Percentiles rank a stretch among this genome's conserved stretches.
Conservation (phyloP, 2,113 vertebrate genomes). For the Mixornis gularis region DNA sequence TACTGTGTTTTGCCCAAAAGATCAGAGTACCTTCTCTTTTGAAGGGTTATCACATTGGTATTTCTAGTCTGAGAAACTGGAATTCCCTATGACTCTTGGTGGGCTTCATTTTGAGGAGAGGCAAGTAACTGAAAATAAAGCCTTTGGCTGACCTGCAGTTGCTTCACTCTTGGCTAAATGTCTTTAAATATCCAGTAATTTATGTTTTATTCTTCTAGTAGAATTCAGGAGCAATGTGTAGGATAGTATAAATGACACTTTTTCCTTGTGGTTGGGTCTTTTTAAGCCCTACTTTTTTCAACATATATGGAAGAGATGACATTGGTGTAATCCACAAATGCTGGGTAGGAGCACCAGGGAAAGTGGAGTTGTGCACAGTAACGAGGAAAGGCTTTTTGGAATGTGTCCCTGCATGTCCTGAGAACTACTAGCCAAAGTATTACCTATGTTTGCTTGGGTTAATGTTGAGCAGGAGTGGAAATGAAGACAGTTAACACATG, state of each 20-base stretch:
- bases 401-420: neutral
- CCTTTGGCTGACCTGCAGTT: neutral
- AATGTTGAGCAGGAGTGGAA: neutral
- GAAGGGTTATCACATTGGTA: neutral
- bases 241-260: neutral
- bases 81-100: neutral
- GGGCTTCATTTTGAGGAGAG: neutral
- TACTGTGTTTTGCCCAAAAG: neutral
- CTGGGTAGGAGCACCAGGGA: neutral
- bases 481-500: neutral
- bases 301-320: neutral
- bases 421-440: neutral
- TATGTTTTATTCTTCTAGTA: neutral
- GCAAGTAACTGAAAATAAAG: neutral
- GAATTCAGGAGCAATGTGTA: neutral
- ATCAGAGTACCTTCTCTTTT: neutral
- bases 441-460: neutral
- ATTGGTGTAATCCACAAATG: neutral
- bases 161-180: neutral
- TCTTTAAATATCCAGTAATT: neutral
- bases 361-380: neutral
- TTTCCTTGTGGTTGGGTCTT: neutral
- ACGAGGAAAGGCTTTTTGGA: neutral
- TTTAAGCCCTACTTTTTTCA: neutral
- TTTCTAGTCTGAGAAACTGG: neutral